These are phyloP conservation scores for Nannoperca australis DNA, from an alignment of 2,797 vertebrate genomes.

Conservation along the genomic window DNA sequence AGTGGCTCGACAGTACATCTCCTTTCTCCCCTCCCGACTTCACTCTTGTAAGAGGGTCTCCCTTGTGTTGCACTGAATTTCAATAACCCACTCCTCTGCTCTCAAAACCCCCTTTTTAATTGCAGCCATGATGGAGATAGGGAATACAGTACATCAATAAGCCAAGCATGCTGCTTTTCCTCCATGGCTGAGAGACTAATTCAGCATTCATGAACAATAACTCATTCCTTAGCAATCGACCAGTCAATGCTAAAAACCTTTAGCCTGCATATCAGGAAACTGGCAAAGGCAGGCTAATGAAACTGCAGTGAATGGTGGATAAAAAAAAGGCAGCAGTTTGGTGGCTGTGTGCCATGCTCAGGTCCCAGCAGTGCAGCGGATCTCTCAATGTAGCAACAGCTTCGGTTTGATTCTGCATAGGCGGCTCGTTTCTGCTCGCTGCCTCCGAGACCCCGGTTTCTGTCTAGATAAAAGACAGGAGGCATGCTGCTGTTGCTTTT, in stretches of 20 bases:
- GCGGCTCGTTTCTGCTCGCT: slow-evolving; percentile 51
- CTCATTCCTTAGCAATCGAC: slow-evolving; percentile 60
- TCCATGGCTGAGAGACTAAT: slow-evolving; percentile 62
- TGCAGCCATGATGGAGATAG: slow-evolving; percentile 62
- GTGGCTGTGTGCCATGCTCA: slow-evolving; percentile 58
- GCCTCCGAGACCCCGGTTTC: slow-evolving; percentile 36
- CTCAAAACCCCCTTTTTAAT: slow-evolving; percentile 25
- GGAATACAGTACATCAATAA: slow-evolving; percentile 62
- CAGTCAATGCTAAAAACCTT: slow-evolving; percentile 61
- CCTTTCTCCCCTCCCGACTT: slow-evolving; percentile 42
- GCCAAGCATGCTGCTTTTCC: slow-evolving; percentile 44
- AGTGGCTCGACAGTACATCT: slow-evolving; percentile 68
- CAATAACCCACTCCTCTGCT: slow-evolving; percentile 56
- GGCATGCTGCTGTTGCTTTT: slow-evolving; percentile 28
- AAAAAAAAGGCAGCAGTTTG: slow-evolving; percentile 50
- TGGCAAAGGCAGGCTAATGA: slow-evolving; percentile 66
- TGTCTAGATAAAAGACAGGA: slow-evolving; percentile 33
- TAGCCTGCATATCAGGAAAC: slow-evolving; percentile 60
- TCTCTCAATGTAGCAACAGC: slow-evolving; percentile 50
- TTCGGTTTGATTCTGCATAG: slow-evolving; percentile 53
- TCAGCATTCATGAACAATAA: slow-evolving; percentile 65
- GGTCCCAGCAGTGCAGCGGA: slow-evolving; percentile 60
- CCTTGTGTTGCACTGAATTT: slow-evolving; percentile 69
- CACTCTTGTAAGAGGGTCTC: slow-evolving; percentile 57
- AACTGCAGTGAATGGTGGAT: slow-evolving; percentile 66